These are phyloP conservation scores for Drosophila yakuba DNA, from an alignment of 1,140 invertebrate species.

Conservation along the genomic window DNA sequence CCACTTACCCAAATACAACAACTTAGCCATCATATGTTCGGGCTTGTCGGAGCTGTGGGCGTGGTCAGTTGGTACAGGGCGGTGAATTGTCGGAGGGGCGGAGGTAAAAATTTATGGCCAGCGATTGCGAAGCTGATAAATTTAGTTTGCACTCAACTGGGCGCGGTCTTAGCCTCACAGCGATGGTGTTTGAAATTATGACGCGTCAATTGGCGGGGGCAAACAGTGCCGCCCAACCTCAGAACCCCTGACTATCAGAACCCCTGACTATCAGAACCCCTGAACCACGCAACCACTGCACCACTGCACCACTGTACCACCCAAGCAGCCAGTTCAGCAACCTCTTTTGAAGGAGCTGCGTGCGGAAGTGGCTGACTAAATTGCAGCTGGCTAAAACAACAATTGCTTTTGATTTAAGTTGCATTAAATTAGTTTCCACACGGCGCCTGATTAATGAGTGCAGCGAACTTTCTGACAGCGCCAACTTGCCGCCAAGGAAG, in stretches of 20 bases:
- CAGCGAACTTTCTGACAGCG: conserved; percentile 39
- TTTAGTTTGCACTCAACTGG: conserved; percentile 68
- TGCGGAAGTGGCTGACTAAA: conserved; percentile 70
- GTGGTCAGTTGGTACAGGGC: conserved; percentile 4
- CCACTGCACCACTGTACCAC: not conserved
- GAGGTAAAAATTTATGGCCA: conserved; percentile 65
- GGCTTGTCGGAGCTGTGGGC: conserved; percentile 40
- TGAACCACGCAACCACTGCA: not conserved
- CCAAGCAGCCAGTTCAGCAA: not conserved
- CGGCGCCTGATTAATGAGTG: conserved; percentile 55
- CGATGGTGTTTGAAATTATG: conserved; percentile 62
- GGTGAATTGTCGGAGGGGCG: not conserved
- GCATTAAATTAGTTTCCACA: conserved; percentile 67
- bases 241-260: not conserved
- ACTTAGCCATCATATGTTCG: conserved; percentile 49
- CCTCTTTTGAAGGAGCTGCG: conserved; percentile 13
- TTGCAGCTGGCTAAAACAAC: conserved; percentile 53
- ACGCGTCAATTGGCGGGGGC: conserved; percentile 42
- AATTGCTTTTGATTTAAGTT: conserved; percentile 68
- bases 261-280: not conserved
- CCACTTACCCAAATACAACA: not conserved
- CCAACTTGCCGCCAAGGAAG: conserved; percentile 7
- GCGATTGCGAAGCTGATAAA: conserved; percentile 76
- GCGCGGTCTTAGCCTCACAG: conserved; percentile 19
- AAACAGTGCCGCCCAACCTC: not conserved